phyloP scores from a whole-genome alignment of 2,797 vertebrate species.

The Squalus acanthias region DNA sequence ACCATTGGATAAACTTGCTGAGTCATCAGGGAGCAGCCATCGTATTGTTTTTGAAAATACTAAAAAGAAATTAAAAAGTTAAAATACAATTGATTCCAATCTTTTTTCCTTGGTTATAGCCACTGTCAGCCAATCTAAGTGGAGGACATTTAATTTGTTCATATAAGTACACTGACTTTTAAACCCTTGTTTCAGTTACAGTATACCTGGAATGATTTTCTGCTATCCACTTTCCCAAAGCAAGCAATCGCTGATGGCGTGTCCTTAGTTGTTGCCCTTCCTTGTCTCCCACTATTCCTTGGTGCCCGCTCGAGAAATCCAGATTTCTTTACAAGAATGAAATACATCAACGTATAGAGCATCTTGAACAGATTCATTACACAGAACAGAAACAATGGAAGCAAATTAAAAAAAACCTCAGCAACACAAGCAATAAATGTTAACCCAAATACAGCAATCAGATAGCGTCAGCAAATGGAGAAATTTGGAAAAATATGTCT shows the following conservation, averaged over 20 bases:
- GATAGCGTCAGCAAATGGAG: not conserved
- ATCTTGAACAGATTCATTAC: constrained; percentile 10
- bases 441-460: not conserved
- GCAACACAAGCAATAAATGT: not conserved
- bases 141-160: not conserved
- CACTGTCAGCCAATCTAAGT: not conserved
- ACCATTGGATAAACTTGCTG: constrained; percentile 26
- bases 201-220: constrained; percentile 82
- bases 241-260: constrained; percentile 79
- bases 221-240: constrained; percentile 86
- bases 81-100: constrained; percentile 14
- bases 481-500: not conserved
- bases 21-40: constrained; percentile 2
- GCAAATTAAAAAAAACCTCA: not conserved
- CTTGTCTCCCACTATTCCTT: constrained; percentile 80
- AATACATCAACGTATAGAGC: constrained; percentile 21
- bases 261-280: constrained; percentile 71
- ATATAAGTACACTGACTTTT: not conserved
- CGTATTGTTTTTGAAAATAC: not conserved
- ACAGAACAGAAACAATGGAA: not conserved
- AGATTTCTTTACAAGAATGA: constrained; percentile 64
- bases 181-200: not conserved
- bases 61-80: not conserved
- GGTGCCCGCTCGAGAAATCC: constrained; percentile 96
- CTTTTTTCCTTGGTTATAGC: not conserved